phyloP scores from a whole-genome alignment of 1,140 invertebrate species.

The Sitophilus oryzae region DNA sequence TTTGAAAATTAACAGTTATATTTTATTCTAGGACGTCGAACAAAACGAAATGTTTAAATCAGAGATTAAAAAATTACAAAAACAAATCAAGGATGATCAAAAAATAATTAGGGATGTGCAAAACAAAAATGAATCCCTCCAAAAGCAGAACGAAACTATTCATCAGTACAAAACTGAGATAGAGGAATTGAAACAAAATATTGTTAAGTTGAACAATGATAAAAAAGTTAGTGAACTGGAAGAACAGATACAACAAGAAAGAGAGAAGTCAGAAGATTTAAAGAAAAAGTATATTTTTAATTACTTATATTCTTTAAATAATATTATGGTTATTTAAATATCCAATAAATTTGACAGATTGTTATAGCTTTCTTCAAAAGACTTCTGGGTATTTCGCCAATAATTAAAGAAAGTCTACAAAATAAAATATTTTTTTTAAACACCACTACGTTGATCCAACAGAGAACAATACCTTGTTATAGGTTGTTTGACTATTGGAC shows the following conservation, averaged over 20 bases:
- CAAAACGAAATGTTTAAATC: constrained; percentile 25
- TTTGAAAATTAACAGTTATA: background rate
- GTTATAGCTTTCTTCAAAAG: too few species aligned
- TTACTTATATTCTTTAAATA: background rate
- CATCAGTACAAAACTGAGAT: constrained; percentile 48
- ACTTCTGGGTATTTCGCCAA: too few species aligned
- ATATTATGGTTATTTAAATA: too few species aligned
- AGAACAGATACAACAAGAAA: constrained; percentile 27
- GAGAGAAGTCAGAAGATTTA: constrained; percentile 23
- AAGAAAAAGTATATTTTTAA: constrained; percentile 24
- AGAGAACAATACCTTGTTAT: too few species aligned
- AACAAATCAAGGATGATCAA: constrained; percentile 24
- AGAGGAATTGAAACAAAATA: constrained; percentile 44
- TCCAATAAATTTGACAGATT: too few species aligned
- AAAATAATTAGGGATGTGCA: constrained; percentile 31
- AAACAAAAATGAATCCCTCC: constrained; percentile 16
- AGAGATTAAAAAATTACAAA: constrained; percentile 19
- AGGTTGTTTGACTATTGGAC: too few species aligned
- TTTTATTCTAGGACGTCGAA: constrained; percentile 14
- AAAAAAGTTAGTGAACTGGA: constrained; percentile 32
- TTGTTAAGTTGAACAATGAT: constrained; percentile 41
- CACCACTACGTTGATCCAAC: too few species aligned
- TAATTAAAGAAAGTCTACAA: too few species aligned
- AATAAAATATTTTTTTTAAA: too few species aligned
- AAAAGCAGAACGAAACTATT: constrained; percentile 39